Percentiles rank a stretch among this genome's conserved stretches.
Evolutionary conservation across 1,140 invertebrate genomes (phyloP).

Genomic region (Dendrolimus punctatus): DNA sequence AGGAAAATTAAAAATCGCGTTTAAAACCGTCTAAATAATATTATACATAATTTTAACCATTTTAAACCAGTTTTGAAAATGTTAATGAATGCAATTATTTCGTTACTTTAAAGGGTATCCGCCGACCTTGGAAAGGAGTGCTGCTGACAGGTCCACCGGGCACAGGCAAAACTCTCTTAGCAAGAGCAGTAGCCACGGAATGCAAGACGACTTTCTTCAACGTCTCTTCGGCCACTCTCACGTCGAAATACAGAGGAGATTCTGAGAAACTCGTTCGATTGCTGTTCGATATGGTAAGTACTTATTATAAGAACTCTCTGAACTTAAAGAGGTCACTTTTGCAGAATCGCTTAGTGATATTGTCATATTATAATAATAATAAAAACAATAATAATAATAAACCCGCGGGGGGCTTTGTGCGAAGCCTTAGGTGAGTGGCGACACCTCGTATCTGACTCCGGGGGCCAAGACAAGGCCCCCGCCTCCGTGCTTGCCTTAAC

Average conservation of each 20-base stretch:
- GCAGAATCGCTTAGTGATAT: no score
- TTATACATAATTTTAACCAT: no score
- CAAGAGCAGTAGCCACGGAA: slow-evolving; percentile 99
- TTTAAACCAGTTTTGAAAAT: no score
- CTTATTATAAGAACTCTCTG: not conserved
- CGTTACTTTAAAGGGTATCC: slow-evolving; percentile 76
- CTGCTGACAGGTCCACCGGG: slow-evolving; percentile 91
- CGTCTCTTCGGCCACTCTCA: slow-evolving; percentile 96
- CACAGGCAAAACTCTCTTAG: slow-evolving; percentile 98
- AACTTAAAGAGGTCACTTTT: slow-evolving; percentile 3
- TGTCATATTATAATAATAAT: no score
- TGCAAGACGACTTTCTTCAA: slow-evolving; percentile 99
- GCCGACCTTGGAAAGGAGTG: slow-evolving; percentile 92
- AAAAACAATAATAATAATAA: no score
- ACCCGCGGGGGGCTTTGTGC: no score
- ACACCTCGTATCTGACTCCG: no score
- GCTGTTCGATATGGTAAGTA: slow-evolving; percentile 96
- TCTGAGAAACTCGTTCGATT: slow-evolving; percentile 98
- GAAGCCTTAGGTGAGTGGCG: no score
- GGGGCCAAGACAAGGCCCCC: no score
- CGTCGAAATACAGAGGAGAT: slow-evolving; percentile 98
- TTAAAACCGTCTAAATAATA: no score
- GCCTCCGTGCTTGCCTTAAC: no score
- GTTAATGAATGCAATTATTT: not conserved
- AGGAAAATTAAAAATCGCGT: no score